phyloP scores from a whole-genome alignment of 1,140 invertebrate genomes.

The Oncopodura yosiiana region DNA sequence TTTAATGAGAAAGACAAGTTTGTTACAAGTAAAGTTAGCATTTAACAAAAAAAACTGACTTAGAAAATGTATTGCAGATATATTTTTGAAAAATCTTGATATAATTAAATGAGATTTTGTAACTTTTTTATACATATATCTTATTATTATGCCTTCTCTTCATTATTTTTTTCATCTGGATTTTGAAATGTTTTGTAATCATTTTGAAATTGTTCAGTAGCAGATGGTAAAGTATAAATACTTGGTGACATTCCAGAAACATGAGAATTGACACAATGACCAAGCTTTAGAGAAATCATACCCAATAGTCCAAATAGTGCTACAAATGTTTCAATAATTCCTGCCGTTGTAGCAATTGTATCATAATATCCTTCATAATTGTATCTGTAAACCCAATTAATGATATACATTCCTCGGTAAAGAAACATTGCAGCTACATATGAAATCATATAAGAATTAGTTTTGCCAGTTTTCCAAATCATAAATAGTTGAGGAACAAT shows the following conservation, averaged over 20 bases:
- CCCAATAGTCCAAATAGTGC: constrained; percentile 10
- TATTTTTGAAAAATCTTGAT: too few species aligned
- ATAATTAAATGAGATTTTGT: too few species aligned
- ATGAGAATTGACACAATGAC: background rate
- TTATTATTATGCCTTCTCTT: too few species aligned
- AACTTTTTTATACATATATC: too few species aligned
- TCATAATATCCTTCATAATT: constrained; percentile 88
- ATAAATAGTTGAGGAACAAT: constrained; percentile 97
- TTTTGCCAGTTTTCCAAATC: constrained; percentile 96
- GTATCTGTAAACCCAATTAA: constrained; percentile 96
- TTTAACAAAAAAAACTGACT: too few species aligned
- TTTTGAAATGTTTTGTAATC: constrained; percentile 10
- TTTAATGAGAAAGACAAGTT: too few species aligned
- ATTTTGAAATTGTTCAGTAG: background rate
- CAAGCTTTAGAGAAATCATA: background rate
- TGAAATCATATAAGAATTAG: constrained; percentile 97
- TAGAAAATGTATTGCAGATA: too few species aligned
- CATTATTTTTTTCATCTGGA: too few species aligned
- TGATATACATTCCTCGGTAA: constrained; percentile 87
- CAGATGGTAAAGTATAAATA: constrained; percentile 7
- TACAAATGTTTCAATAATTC: constrained; percentile 79
- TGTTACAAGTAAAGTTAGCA: too few species aligned
- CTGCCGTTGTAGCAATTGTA: constrained; percentile 89
- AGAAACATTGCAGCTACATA: constrained; percentile 95
- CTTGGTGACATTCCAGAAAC: background rate